Evolutionary conservation across 2,888 invertebrate genomes (phyloP).

Genomic region (Erpobdella octoculata): DNA sequence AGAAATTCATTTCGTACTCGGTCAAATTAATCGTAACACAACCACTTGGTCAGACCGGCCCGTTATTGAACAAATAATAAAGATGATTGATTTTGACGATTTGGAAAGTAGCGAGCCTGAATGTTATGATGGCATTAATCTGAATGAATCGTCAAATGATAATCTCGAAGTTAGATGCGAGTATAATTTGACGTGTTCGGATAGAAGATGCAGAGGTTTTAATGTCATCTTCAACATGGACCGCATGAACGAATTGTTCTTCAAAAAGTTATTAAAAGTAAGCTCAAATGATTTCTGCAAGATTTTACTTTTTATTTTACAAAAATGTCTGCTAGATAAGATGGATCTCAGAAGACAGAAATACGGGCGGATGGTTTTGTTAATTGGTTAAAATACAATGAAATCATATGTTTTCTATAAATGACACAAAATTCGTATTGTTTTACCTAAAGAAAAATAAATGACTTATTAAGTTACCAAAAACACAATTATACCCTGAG

Average conservation of each 20-base stretch:
- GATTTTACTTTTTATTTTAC: no score
- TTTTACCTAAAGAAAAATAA: no score
- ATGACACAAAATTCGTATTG: no score
- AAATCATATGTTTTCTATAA: no score
- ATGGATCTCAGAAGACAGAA: no score
- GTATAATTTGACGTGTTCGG: constrained; percentile 31
- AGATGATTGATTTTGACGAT: constrained; percentile 48
- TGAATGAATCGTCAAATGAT: not conserved
- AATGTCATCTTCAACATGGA: constrained; percentile 35
- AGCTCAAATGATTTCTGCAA: no score
- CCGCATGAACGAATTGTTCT: constrained; percentile 32
- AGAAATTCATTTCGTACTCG: constrained; percentile 34
- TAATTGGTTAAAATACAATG: no score
- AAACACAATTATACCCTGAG: no score
- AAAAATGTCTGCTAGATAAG: no score
- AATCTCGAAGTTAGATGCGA: constrained; percentile 21
- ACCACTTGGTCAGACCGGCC: constrained; percentile 44
- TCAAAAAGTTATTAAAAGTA: constrained; percentile 20
- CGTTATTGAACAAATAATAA: constrained; percentile 40
- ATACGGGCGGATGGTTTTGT: no score
- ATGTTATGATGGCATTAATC: constrained; percentile 16
- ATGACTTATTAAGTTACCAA: no score
- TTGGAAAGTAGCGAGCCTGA: constrained; percentile 39
- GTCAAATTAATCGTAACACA: not conserved
- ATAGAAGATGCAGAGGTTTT: constrained; percentile 33